These are phyloP conservation scores for Drosophila multiciliata DNA, from an alignment of 2,888 invertebrate genomes.

Conservation along the genomic window DNA sequence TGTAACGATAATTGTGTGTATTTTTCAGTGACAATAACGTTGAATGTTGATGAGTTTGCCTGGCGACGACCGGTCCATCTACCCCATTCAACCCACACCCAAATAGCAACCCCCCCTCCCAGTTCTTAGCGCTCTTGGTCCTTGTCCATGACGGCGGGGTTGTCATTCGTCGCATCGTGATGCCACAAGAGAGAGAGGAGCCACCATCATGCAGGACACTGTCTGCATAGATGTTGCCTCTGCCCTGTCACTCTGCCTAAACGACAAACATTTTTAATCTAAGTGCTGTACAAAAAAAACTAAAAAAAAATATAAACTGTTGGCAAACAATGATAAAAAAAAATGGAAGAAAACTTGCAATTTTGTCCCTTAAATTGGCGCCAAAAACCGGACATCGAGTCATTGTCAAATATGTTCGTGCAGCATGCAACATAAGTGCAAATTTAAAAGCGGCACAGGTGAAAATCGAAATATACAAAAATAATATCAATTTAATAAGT, in stretches of 20 bases:
- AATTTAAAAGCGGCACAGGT: slow-evolving; percentile 34
- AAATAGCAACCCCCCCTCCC: background rate
- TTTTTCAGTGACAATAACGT: slow-evolving; percentile 80
- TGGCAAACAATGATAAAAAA: slow-evolving; percentile 7
- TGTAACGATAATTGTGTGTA: slow-evolving; percentile 80
- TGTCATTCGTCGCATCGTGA: slow-evolving; percentile 40
- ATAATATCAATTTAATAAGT: background rate
- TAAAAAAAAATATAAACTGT: background rate
- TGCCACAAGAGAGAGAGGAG: slow-evolving; percentile 46
- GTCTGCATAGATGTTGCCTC: slow-evolving; percentile 33
- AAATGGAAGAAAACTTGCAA: slow-evolving; percentile 6
- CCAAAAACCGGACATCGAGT: slow-evolving; percentile 61
- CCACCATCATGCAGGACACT: slow-evolving; percentile 33
- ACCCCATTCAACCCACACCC: background rate
- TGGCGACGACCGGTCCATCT: slow-evolving; percentile 54
- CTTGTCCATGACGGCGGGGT: slow-evolving; percentile 28
- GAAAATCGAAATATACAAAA: background rate
- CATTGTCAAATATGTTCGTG: slow-evolving; percentile 63
- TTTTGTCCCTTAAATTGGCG: slow-evolving; percentile 36
- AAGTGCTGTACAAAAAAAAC: slow-evolving; percentile 51
- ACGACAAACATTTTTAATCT: slow-evolving; percentile 70
- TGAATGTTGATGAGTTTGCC: slow-evolving; percentile 78
- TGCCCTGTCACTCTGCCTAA: slow-evolving; percentile 56
- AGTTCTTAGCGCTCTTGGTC: slow-evolving; percentile 24
- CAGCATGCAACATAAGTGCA: slow-evolving; percentile 45